These are phyloP conservation scores for Prostheceraeus crozeri DNA, from an alignment of 2,888 invertebrate genomes.

Conservation along the genomic window DNA sequence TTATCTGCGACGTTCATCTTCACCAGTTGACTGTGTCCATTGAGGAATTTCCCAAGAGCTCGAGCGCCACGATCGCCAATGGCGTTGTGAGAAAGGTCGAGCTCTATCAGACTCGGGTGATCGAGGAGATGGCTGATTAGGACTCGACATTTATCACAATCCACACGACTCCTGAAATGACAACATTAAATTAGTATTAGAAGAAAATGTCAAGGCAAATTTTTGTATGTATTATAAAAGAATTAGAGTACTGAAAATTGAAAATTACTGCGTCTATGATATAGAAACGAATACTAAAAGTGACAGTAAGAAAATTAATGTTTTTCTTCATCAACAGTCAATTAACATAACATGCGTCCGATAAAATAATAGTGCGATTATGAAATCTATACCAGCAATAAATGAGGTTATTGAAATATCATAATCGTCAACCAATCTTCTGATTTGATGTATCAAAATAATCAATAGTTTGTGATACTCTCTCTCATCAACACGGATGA, in stretches of 20 bases:
- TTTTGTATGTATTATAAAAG: background rate
- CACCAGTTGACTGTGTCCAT: slow-evolving; percentile 53
- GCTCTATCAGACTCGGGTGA: slow-evolving; percentile 51
- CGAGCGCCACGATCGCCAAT: slow-evolving; percentile 56
- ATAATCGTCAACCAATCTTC: too few relatives aligned
- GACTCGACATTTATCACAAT: slow-evolving; percentile 55
- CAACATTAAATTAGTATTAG: background rate
- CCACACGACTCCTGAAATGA: slow-evolving; percentile 44
- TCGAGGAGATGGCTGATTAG: slow-evolving; percentile 55
- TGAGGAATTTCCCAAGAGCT: slow-evolving; percentile 57
- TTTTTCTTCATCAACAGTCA: too few relatives aligned
- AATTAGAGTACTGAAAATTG: background rate
- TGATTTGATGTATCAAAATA: too few relatives aligned
- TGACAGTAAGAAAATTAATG: too few relatives aligned
- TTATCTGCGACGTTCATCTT: slow-evolving; percentile 48
- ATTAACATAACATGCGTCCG: too few relatives aligned
- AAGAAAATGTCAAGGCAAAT: background rate
- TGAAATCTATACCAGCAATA: too few relatives aligned
- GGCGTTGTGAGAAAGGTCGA: slow-evolving; percentile 56
- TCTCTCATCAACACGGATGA: too few relatives aligned
- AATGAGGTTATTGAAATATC: too few relatives aligned
- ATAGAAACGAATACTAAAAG: too few relatives aligned
- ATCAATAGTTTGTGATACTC: too few relatives aligned
- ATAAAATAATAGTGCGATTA: too few relatives aligned
- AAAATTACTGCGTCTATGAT: background rate